Evolutionary conservation across 2,797 vertebrate genomes (phyloP).

Genomic region (Sorex maritimensis): DNA sequence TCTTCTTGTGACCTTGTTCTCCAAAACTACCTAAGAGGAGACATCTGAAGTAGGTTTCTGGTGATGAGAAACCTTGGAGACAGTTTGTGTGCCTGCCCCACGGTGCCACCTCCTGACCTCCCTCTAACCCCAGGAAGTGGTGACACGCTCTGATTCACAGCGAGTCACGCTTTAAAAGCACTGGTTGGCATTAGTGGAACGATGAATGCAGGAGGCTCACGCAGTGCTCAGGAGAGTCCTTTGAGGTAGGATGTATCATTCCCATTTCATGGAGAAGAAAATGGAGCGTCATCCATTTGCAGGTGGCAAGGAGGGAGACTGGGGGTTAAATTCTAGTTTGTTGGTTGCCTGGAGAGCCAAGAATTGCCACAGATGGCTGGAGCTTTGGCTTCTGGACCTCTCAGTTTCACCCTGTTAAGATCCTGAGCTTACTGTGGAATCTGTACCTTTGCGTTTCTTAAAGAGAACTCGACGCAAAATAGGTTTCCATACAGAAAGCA

Average conservation of each 20-base stretch:
- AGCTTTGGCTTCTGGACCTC: background rate
- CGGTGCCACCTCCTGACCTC: background rate
- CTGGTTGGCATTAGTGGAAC: background rate
- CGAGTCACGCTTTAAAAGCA: background rate
- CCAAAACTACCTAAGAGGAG: background rate
- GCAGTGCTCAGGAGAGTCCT: background rate
- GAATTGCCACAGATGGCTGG: background rate
- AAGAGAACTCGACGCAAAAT: background rate
- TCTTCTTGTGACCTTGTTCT: background rate
- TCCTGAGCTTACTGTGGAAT: background rate
- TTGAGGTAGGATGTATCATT: background rate
- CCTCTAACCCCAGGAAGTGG: background rate
- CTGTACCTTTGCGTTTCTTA: constrained; percentile 8
- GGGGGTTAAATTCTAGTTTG: background rate
- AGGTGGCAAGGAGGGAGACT: background rate
- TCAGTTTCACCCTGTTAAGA: background rate
- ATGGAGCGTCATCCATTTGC: background rate
- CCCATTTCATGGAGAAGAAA: background rate
- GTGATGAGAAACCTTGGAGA: background rate
- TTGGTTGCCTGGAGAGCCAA: background rate
- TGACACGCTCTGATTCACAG: background rate
- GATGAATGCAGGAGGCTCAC: background rate
- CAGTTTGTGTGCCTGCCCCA: background rate
- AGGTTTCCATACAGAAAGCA: background rate
- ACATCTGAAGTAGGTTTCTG: background rate